These are phyloP conservation scores for Gadopsis marmoratus DNA, from an alignment of 2,797 vertebrate species.

Conservation along the genomic window DNA sequence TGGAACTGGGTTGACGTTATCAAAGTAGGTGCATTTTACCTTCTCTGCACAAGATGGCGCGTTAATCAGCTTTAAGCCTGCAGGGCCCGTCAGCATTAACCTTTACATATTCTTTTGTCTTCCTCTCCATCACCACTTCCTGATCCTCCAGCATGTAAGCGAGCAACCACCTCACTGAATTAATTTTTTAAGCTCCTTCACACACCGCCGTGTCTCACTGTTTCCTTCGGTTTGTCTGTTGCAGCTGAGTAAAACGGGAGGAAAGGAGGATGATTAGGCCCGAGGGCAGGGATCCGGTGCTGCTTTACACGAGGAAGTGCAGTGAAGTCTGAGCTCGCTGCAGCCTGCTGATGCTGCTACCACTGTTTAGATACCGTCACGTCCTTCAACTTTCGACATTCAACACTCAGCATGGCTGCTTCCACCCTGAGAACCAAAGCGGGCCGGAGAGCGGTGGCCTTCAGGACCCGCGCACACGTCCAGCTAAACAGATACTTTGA, in stretches of 20 bases:
- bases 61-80: not conserved
- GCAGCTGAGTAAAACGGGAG: constrained; percentile 96
- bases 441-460: constrained; percentile 6
- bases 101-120: constrained; percentile 1
- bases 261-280: constrained; percentile 91
- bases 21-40: constrained; percentile 86
- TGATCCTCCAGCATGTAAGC: constrained; percentile 82
- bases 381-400: constrained; percentile 15
- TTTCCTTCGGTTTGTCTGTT: constrained; percentile 27
- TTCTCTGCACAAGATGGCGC: constrained; percentile 34
- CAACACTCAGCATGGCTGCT: constrained; percentile 13
- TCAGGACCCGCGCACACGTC: constrained; percentile 3
- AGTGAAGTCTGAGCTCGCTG: constrained; percentile 40
- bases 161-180: not conserved
- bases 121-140: constrained; percentile 2
- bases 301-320: constrained; percentile 44
- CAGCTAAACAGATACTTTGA: constrained; percentile 8
- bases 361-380: constrained; percentile 43
- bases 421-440: constrained; percentile 36
- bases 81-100: not conserved
- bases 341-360: constrained; percentile 42
- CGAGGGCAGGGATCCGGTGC: not conserved
- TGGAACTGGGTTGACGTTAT: constrained; percentile 99
- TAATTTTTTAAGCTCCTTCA: fast-evolving
- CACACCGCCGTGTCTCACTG: not conserved